Evolutionary conservation across 2,797 vertebrate genomes (phyloP).

Genomic region (Phataginus tricuspis): DNA sequence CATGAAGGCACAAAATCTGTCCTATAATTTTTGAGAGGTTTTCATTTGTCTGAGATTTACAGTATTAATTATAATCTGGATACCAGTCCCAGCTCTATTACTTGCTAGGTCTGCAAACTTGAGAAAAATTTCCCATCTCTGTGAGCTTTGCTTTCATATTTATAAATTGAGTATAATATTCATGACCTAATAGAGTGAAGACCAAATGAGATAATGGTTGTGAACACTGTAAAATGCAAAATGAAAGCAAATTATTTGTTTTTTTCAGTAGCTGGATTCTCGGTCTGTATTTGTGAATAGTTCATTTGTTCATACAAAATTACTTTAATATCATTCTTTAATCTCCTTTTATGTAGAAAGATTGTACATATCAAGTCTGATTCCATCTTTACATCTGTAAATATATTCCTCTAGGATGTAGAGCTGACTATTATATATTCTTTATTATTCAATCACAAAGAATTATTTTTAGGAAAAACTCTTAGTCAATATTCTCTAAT

Average conservation of each 20-base stretch:
- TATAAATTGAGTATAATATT: neutral
- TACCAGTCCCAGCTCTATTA: neutral
- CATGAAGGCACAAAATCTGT: neutral
- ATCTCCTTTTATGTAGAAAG: neutral
- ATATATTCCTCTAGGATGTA: neutral
- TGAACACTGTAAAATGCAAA: neutral
- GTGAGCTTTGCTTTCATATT: neutral
- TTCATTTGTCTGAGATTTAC: neutral
- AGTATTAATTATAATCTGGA: neutral
- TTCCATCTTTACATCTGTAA: conserved; percentile 6
- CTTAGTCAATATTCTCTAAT: neutral
- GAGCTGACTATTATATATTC: neutral
- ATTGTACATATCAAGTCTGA: neutral
- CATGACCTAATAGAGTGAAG: neutral
- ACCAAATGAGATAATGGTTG: neutral
- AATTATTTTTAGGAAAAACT: neutral
- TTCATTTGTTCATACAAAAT: neutral
- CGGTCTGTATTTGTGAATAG: neutral
- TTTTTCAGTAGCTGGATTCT: neutral
- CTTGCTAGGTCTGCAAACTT: neutral
- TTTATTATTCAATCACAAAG: neutral
- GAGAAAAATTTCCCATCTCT: neutral
- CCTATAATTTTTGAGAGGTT: neutral
- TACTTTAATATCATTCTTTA: neutral
- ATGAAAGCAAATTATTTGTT: neutral